phyloP scores from a whole-genome alignment of 2,113 vertebrate genomes.

The Pimephales promelas region DNA sequence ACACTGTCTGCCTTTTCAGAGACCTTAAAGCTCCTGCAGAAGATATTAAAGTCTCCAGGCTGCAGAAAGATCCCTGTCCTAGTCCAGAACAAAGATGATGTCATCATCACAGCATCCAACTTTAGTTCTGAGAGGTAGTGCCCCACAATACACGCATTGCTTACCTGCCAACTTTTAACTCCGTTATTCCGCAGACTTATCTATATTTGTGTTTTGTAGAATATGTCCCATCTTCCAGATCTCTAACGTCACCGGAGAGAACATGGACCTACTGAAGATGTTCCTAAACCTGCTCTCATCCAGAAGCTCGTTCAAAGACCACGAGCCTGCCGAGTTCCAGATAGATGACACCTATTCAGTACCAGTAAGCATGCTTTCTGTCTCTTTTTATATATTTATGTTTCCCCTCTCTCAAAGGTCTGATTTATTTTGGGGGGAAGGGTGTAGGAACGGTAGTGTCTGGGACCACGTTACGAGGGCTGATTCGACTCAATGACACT shows the following conservation, averaged over 20 bases:
- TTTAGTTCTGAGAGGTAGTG: conserved; percentile 96
- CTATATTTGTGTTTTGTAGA: conserved; percentile 70
- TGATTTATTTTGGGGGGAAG: conserved; percentile 67
- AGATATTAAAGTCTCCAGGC: conserved; percentile 95
- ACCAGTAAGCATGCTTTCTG: conserved; percentile 76
- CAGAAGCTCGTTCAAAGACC: conserved; percentile 92
- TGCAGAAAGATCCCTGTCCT: conserved; percentile 98
- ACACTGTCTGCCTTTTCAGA: conserved; percentile 73
- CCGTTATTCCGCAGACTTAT: not conserved
- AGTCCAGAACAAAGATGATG: conserved; percentile 97
- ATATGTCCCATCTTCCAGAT: conserved; percentile 99
- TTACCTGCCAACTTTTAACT: not conserved
- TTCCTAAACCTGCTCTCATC: conserved; percentile 97
- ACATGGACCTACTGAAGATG: conserved; percentile 97
- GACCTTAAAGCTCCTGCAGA: conserved; percentile 95
- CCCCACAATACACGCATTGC: too few species aligned
- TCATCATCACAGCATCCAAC: conserved; percentile 97
- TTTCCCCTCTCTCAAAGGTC: not conserved
- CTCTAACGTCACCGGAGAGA: conserved; percentile 96
- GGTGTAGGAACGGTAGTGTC: conserved; percentile 97
- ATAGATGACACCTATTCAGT: conserved; percentile 99
- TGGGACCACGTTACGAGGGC: conserved; percentile 91
- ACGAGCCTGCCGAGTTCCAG: conserved; percentile 97
- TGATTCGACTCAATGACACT: conserved; percentile 94
- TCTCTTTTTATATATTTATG: not conserved